phyloP scores from a whole-genome alignment of 2,888 invertebrate genomes.

The Apoda limacodes region DNA sequence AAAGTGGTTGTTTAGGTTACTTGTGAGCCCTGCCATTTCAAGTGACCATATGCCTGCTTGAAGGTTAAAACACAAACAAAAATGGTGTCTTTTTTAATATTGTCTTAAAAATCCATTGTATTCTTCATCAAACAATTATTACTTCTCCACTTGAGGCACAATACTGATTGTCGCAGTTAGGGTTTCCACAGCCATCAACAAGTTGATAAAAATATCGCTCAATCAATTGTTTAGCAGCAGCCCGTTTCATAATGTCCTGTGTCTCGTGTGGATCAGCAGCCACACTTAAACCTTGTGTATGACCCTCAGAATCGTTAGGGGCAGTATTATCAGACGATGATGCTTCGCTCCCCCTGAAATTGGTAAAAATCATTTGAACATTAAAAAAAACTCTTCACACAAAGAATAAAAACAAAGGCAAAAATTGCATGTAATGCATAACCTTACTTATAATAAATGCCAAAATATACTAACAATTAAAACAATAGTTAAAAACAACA shows the following conservation, averaged over 20 bases:
- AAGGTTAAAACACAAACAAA: too few relatives aligned
- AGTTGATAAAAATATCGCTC: slow-evolving; percentile 94
- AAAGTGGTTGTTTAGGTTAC: too few relatives aligned
- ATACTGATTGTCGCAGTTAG: slow-evolving; percentile 85
- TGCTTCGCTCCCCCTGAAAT: slow-evolving; percentile 63
- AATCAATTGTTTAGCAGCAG: slow-evolving; percentile 86
- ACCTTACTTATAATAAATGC: slow-evolving; percentile 36
- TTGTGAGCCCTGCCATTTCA: too few relatives aligned
- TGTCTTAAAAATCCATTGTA: too few relatives aligned
- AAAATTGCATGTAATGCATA: slow-evolving; percentile 63
- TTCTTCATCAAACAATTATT: too few relatives aligned
- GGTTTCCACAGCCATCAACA: slow-evolving; percentile 91
- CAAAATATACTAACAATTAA: slow-evolving; percentile 24
- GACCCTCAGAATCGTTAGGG: slow-evolving; percentile 43
- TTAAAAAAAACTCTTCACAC: too few relatives aligned
- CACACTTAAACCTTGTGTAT: slow-evolving; percentile 45
- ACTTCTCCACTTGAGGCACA: slow-evolving; percentile 94
- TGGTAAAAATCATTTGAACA: slow-evolving; percentile 19
- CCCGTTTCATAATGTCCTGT: slow-evolving; percentile 78
- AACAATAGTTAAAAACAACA: slow-evolving; percentile 6
- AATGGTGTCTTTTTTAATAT: too few relatives aligned
- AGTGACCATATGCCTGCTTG: too few relatives aligned
- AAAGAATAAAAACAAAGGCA: slow-evolving; percentile 41
- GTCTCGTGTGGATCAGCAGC: slow-evolving; percentile 35
- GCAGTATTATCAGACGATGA: slow-evolving; percentile 55